These are phyloP conservation scores for Lomographa bimaculata DNA, from an alignment of 2,888 invertebrate species.

Conservation along the genomic window DNA sequence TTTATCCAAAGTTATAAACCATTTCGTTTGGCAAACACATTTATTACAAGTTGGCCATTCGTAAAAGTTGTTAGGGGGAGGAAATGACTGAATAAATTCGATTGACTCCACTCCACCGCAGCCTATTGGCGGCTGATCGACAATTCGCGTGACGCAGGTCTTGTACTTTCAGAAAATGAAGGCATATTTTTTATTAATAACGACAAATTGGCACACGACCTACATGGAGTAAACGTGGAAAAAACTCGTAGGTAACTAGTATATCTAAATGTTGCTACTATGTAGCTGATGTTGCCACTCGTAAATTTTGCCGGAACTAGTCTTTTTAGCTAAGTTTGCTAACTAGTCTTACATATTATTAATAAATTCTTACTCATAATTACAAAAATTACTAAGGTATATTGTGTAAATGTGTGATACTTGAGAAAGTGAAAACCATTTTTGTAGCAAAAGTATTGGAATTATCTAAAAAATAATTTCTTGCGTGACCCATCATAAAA, in stretches of 20 bases:
- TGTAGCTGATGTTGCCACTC: neutral
- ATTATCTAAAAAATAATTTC: too few relatives aligned
- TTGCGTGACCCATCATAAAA: too few relatives aligned
- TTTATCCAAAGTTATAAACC: conserved; percentile 39
- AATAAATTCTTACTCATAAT: too few relatives aligned
- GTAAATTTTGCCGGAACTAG: too few relatives aligned
- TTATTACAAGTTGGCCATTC: conserved; percentile 43
- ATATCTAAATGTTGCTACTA: too few relatives aligned
- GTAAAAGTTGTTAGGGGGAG: conserved; percentile 55
- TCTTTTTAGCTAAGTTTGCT: too few relatives aligned
- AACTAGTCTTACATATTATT: too few relatives aligned
- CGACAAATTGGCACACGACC: conserved; percentile 37
- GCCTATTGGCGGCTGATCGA: conserved; percentile 65
- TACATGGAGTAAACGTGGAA: conserved; percentile 27
- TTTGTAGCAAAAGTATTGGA: too few relatives aligned
- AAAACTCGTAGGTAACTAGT: too few relatives aligned
- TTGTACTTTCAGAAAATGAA: conserved; percentile 36
- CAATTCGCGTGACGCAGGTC: conserved; percentile 62
- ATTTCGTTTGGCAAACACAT: conserved; percentile 48
- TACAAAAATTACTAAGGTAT: too few relatives aligned
- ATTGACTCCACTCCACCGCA: conserved; percentile 60
- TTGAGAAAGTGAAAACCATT: too few relatives aligned
- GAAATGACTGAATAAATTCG: conserved; percentile 77
- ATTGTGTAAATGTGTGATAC: too few relatives aligned
- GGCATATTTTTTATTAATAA: conserved; percentile 43